These are phyloP conservation scores for Papilio gigon DNA, from an alignment of 2,888 invertebrate genomes.

Conservation along the genomic window DNA sequence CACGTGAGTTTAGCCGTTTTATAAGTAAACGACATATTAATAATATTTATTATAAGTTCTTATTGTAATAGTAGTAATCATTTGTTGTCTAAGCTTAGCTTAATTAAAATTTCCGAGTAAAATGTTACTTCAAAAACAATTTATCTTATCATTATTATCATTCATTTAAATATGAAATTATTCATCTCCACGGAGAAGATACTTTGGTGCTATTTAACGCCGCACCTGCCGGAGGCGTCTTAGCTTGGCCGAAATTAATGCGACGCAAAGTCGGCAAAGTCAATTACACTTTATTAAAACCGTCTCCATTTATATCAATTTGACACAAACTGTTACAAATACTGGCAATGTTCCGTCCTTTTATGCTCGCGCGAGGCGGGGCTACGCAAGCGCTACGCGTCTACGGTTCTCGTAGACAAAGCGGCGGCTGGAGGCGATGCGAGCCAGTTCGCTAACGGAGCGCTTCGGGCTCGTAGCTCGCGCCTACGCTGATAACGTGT, in stretches of 20 bases:
- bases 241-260: constrained; percentile 81
- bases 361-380: constrained; percentile 77
- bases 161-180: constrained; percentile 79
- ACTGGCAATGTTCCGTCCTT: constrained; percentile 82
- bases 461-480: constrained; percentile 59
- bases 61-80: background rate
- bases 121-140: constrained; percentile 57
- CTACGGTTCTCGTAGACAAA: constrained; percentile 58
- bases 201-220: constrained; percentile 73
- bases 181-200: constrained; percentile 76
- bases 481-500: constrained; percentile 52
- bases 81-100: background rate
- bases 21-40: no score
- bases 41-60: background rate
- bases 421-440: constrained; percentile 50
- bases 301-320: constrained; percentile 83
- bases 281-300: constrained; percentile 83
- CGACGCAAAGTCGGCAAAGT: constrained; percentile 82
- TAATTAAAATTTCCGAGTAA: constrained; percentile 19
- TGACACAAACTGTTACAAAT: constrained; percentile 83
- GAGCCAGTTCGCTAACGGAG: constrained; percentile 63
- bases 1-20: no score
- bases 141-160: constrained; percentile 78
- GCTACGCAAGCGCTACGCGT: constrained; percentile 78
- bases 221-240: constrained; percentile 80